Percentiles rank a stretch among this genome's conserved stretches.
Conservation (phyloP, 2,113 vertebrate species). For the Aramus guarauna region DNA sequence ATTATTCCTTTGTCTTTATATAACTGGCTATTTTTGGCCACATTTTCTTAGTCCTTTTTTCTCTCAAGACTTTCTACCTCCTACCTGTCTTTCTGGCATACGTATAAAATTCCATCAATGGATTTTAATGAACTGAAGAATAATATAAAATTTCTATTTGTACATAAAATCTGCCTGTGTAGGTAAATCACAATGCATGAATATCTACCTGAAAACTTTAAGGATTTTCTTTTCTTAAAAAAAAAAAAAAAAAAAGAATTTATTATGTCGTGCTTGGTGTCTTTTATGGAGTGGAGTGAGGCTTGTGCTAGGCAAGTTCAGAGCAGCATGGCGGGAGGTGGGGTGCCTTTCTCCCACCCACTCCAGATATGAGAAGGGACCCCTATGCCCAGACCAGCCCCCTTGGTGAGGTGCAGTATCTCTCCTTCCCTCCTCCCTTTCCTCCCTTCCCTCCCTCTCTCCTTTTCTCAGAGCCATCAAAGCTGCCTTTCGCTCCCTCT, state of each 20-base stretch:
- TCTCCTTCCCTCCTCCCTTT: too few relatives aligned
- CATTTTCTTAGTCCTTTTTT: not conserved
- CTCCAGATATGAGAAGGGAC: fast-evolving
- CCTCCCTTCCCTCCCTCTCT: too few relatives aligned
- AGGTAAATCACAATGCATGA: not conserved
- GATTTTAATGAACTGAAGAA: not conserved
- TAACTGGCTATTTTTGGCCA: not conserved
- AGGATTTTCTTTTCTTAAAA: too few relatives aligned
- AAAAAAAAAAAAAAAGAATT: too few relatives aligned
- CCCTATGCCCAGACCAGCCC: fast-evolving
- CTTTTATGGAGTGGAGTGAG: not conserved
- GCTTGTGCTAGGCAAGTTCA: not conserved
- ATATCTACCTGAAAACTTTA: not conserved
- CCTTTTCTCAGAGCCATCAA: too few relatives aligned
- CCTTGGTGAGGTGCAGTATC: not conserved
- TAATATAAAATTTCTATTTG: not conserved
- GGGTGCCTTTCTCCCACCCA: not conserved
- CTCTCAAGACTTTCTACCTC: not conserved
- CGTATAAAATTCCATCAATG: not conserved
- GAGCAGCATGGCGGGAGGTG: not conserved
- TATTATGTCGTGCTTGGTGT: not conserved
- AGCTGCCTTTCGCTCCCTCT: not conserved
- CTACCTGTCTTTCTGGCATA: not conserved
- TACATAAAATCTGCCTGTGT: not conserved
- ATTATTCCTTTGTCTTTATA: not conserved